Evolutionary conservation across 2,888 invertebrate genomes (phyloP).

Genomic region (Hirudinaria manillensis): DNA sequence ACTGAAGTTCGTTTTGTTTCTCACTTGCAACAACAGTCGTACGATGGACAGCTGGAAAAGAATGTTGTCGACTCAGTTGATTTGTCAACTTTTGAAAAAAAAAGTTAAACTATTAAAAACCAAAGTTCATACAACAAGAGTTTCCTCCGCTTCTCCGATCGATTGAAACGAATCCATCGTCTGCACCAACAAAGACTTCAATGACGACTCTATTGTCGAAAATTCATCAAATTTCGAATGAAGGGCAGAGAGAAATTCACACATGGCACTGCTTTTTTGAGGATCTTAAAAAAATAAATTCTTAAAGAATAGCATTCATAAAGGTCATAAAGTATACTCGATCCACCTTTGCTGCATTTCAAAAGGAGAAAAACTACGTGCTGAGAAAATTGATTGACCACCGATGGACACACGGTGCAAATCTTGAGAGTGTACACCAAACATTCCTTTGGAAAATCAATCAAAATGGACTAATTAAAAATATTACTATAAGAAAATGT

Average conservation of each 20-base stretch:
- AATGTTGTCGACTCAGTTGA: background rate
- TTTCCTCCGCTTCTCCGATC: background rate
- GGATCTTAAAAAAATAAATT: background rate
- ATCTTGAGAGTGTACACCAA: conserved; percentile 21
- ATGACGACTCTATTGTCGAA: background rate
- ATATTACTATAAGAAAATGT: too few species aligned
- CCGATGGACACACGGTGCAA: conserved; percentile 3
- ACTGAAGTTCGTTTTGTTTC: background rate
- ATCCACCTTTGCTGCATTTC: background rate
- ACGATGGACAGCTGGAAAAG: background rate
- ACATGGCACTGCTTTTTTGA: conserved; percentile 3
- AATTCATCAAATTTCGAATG: conserved; percentile 1
- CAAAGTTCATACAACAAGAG: background rate
- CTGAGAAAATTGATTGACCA: conserved; percentile 11
- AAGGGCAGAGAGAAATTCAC: conserved; percentile 16
- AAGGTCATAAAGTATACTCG: too few species aligned
- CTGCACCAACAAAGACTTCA: background rate
- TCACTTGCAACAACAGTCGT: background rate
- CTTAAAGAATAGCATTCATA: background rate
- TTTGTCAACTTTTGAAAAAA: too few species aligned
- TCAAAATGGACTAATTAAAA: background rate
- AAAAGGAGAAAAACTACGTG: background rate
- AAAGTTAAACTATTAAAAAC: too few species aligned
- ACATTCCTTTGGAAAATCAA: conserved; percentile 21
- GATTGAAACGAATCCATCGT: too few species aligned